A percentile compares a stretch with the other conserved stretches of the same genome.
These are phyloP conservation scores for Rhincodon typus DNA, from an alignment of 2,797 vertebrate genomes.

Conservation along the genomic window DNA sequence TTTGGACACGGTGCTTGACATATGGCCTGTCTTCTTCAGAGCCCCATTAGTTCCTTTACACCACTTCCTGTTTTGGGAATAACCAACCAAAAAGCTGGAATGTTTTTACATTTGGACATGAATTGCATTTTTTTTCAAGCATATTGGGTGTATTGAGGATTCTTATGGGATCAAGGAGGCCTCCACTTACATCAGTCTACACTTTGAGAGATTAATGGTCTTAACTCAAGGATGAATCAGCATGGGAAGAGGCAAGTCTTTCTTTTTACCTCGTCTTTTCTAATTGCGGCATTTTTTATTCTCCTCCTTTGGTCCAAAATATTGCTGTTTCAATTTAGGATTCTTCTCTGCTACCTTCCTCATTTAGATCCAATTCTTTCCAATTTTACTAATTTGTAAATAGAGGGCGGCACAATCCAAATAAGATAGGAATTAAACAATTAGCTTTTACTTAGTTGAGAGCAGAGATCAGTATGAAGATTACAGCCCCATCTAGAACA, in stretches of 20 bases:
- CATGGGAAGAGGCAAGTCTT: neutral
- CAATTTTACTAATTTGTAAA: neutral
- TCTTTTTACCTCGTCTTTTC: neutral
- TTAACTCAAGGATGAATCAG: neutral
- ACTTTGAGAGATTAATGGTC: neutral
- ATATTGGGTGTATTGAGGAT: neutral
- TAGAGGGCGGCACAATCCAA: neutral
- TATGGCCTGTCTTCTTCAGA: neutral
- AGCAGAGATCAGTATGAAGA: neutral
- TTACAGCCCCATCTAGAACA: neutral
- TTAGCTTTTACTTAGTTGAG: neutral
- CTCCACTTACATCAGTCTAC: neutral
- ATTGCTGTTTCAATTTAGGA: neutral
- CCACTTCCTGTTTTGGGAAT: neutral
- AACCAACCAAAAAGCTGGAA: constrained; percentile 10
- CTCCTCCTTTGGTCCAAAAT: neutral
- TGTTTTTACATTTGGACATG: neutral
- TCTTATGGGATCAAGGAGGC: neutral
- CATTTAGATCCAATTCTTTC: neutral
- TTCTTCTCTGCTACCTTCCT: neutral
- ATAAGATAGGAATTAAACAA: neutral
- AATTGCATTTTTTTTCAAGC: neutral
- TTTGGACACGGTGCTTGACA: neutral
- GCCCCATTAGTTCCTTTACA: constrained; percentile 4
- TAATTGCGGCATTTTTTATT: neutral